phyloP scores from a whole-genome alignment of 2,113 vertebrate species.

The Psittacula cyanocephala region DNA sequence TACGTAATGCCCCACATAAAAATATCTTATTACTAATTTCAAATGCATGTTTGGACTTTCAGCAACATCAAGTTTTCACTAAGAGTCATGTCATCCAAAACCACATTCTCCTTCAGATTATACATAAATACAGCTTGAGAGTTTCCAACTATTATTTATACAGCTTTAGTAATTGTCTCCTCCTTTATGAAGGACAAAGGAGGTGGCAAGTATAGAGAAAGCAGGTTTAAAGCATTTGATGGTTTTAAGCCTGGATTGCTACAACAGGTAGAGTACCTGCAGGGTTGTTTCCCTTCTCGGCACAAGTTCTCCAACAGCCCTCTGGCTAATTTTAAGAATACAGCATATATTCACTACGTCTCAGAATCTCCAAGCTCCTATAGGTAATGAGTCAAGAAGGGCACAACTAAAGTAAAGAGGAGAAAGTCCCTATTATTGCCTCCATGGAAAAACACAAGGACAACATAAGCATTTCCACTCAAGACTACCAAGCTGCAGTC shows the following conservation, averaged over 20 bases:
- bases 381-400: neutral
- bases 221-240: neutral
- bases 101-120: neutral
- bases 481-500: too few relatives aligned
- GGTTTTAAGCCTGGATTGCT: neutral
- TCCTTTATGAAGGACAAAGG: neutral
- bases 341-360: neutral
- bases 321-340: neutral
- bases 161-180: neutral
- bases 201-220: accelerated
- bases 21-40: neutral
- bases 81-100: neutral
- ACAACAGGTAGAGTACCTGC: neutral
- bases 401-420: neutral
- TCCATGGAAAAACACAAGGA: neutral
- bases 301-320: neutral
- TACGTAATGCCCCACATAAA: neutral
- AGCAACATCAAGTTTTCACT: neutral
- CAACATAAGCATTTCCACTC: accelerated
- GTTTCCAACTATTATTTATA: neutral
- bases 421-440: neutral
- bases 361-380: neutral
- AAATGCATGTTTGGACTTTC: accelerated
- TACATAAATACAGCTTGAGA: neutral
- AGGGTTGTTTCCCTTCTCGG: neutral